Evolutionary conservation across 2,888 invertebrate genomes (phyloP).

Genomic region (Lordiphosa andalusiaca): DNA sequence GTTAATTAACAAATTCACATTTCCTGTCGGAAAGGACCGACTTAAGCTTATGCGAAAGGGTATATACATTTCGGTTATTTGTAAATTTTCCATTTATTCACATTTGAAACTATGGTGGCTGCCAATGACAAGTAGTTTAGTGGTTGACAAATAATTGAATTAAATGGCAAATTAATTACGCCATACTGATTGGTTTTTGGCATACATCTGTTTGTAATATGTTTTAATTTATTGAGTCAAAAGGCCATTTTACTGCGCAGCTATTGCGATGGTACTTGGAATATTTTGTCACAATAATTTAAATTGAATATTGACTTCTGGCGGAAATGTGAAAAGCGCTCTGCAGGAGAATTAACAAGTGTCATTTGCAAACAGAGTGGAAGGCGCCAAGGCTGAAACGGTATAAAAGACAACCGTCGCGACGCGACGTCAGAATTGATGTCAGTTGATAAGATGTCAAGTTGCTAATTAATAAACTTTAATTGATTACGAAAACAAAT

Average conservation of each 20-base stretch:
- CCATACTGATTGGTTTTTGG: not conserved
- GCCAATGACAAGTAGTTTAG: conserved; percentile 8
- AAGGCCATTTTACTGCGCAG: not conserved
- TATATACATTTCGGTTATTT: no score
- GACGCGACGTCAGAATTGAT: not conserved
- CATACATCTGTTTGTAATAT: not conserved
- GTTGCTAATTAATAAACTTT: conserved; percentile 40
- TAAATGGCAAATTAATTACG: conserved; percentile 11
- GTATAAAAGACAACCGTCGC: not conserved
- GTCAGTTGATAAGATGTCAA: not conserved
- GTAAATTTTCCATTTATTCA: not conserved
- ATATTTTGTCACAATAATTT: not conserved
- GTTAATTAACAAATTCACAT: no score
- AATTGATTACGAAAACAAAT: not conserved
- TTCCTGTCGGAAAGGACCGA: no score
- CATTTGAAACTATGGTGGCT: conserved; percentile 6
- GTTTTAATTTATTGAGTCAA: not conserved
- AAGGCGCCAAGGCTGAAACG: not conserved
- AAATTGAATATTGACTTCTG: no score
- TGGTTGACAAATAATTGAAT: conserved; percentile 24
- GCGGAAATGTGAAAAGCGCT: no score
- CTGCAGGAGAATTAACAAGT: no score
- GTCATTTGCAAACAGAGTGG: no score
- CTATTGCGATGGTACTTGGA: not conserved
- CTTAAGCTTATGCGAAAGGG: no score